These are phyloP conservation scores for Oenanthe oenanthe DNA, from an alignment of 2,113 vertebrate species.

Conservation along the genomic window DNA sequence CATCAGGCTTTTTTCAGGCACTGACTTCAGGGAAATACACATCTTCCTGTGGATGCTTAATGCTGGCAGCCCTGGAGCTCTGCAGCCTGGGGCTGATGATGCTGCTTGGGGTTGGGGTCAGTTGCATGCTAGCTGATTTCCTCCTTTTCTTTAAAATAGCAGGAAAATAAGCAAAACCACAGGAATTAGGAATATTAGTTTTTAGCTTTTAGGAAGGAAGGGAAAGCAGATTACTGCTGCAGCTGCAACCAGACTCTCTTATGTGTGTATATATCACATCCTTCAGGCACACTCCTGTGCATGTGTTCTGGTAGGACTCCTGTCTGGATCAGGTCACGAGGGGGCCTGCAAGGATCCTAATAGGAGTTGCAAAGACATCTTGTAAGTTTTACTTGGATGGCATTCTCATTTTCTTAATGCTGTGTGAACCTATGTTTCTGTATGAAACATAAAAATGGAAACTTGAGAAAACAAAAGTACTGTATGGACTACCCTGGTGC, in stretches of 20 bases:
- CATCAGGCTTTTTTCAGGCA: rapidly evolving
- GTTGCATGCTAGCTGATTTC: background rate
- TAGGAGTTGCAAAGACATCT: background rate
- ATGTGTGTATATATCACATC: background rate
- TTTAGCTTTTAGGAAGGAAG: background rate
- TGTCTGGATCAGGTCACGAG: background rate
- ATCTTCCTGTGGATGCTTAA: background rate
- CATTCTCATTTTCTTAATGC: background rate
- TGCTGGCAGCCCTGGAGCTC: background rate
- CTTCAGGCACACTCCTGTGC: background rate
- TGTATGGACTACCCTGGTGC: rapidly evolving
- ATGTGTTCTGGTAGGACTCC: background rate
- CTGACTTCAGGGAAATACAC: background rate
- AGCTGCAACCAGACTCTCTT: background rate
- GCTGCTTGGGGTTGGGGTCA: background rate
- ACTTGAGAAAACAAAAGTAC: background rate
- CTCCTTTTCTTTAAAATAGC: background rate
- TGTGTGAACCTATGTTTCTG: background rate
- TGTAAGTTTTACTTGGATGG: background rate
- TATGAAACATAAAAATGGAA: background rate
- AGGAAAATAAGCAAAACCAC: background rate
- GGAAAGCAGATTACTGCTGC: background rate
- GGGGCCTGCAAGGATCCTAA: background rate
- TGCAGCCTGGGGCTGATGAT: background rate
- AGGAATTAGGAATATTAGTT: background rate